A percentile compares a stretch with the other conserved stretches of the same genome.
These are phyloP conservation scores for Machaerirhynchus nigripectus DNA, from an alignment of 2,113 vertebrate genomes.

Conservation along the genomic window DNA sequence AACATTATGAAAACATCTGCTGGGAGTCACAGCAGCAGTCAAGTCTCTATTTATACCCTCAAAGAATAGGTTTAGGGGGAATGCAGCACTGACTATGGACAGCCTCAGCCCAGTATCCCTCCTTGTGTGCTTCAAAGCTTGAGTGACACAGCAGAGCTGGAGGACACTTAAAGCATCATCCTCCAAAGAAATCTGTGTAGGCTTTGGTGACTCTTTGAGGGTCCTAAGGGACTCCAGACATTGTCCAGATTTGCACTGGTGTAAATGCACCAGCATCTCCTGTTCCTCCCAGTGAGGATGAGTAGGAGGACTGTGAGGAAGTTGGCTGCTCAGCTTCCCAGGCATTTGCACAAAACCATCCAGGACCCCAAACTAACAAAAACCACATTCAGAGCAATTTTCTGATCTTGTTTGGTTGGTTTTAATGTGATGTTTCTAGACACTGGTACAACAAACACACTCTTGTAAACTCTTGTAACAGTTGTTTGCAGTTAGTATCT, in stretches of 20 bases:
- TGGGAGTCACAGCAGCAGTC: background rate
- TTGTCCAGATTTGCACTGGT: background rate
- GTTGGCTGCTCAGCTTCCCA: background rate
- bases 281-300: background rate
- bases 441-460: background rate
- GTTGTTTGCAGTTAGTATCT: conserved; percentile 36
- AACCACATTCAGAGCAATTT: conserved; percentile 17
- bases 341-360: background rate
- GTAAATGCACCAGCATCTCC: background rate
- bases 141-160: background rate
- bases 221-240: background rate
- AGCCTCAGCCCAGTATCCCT: background rate
- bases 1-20: background rate
- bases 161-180: background rate
- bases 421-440: conserved; percentile 5
- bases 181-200: background rate
- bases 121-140: background rate
- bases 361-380: background rate
- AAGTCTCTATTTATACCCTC: background rate
- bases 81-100: background rate
- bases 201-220: background rate
- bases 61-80: background rate
- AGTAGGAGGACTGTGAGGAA: background rate
- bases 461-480: conserved; percentile 26
- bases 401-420: conserved; percentile 13